Evolutionary conservation across 1,140 invertebrate species (phyloP).

Genomic region (Brachionus asplanchnoidis): DNA sequence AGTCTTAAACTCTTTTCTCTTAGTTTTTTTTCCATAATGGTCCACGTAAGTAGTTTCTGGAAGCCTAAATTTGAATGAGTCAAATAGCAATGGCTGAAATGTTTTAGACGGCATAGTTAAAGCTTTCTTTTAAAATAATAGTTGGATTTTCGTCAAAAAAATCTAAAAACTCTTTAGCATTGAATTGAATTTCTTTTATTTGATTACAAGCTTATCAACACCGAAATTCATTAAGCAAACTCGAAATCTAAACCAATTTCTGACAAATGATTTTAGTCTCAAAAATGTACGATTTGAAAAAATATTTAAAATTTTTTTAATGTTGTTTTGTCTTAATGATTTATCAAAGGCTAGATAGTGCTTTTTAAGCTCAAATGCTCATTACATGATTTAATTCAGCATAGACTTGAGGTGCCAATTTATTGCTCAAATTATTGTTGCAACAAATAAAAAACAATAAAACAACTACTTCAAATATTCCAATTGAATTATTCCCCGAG

Average conservation of each 20-base stretch:
- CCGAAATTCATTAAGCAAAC: constrained; percentile 9
- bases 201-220: constrained; percentile 22
- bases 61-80: not conserved
- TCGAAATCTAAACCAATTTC: not conserved
- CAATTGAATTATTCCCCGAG: not conserved
- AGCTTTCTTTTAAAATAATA: not conserved
- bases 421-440: not conserved
- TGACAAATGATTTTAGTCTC: not conserved
- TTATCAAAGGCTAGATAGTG: not conserved
- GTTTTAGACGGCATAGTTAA: constrained; percentile 38
- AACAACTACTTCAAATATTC: constrained; percentile 23
- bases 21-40: constrained; percentile 28
- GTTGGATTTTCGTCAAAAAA: not conserved
- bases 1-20: constrained; percentile 20
- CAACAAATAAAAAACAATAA: not conserved
- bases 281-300: not conserved
- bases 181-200: not conserved
- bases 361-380: not conserved
- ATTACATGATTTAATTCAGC: constrained; percentile 13
- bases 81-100: constrained; percentile 36
- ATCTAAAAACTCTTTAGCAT: constrained; percentile 1
- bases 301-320: not conserved
- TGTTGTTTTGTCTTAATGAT: not conserved
- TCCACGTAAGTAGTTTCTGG: constrained; percentile 34
- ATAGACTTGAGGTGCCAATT: not conserved